Base-by-base conservation (phyloP, 2,113 vertebrate species). In the Chiloscyllium plagiosum region DNA sequence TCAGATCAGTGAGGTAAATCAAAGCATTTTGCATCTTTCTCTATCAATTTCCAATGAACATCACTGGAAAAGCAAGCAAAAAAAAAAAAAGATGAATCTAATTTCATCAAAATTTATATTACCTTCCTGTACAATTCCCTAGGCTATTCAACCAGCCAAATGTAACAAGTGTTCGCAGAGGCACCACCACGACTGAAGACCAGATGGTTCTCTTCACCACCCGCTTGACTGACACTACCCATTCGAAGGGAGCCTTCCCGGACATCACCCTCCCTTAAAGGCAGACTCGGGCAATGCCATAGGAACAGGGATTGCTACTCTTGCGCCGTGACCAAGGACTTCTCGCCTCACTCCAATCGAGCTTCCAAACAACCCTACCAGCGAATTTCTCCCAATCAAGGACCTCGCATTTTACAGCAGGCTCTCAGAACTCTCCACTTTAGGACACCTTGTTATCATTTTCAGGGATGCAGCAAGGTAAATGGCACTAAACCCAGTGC, bases 231-330 rank as follows among this genome's bases (percentile, higher is more conserved):
- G 97, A 97, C 96, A 98, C 98, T 98, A 98, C 98, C 98, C 98
- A 97, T 97, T 98, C 97, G 97, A 97, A 98, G 97, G 98, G 98
- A 98, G 98, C 98, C 98, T 98, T 98, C 97, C 97, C 98, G 98
- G 98, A 98, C 98, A 98, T 98, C 97, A 97, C 98, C 98, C 98
- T 98, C 98, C 98, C 98, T 98, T 95, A 98, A 98, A 96, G 98
- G 98, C 97, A 97, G 98, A 98, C 97, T 96, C 96, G 98, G 98
- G 97, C 97, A 97, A 4, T 97, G 98, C 97, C 97, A 98, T 98
- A 98, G 98, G 98, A 98, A 99, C 98, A 98, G 98, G 94, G 68
- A 95, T 98, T 98, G 98, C 98, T 99, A 99, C 97, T 98, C 99
- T 98, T 98, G 98, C 97, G 98, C 97, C 98, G 98, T 97, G 98